Percentiles rank a stretch among this genome's conserved stretches.
Evolutionary conservation across 2,888 invertebrate genomes (phyloP).

Genomic region (Drosophila subsilvestris): DNA sequence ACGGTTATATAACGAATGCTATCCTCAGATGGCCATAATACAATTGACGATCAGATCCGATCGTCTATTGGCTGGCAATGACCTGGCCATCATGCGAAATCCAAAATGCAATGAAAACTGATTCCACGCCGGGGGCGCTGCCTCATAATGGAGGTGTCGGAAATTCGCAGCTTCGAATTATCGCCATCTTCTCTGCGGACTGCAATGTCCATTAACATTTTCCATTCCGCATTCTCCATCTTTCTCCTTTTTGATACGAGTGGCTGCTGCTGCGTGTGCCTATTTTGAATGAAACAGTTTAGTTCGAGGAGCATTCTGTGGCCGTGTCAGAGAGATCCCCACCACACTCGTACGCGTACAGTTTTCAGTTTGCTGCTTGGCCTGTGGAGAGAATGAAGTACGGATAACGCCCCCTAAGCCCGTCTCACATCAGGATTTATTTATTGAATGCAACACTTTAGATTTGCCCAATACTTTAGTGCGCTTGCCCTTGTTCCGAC

Average conservation of each 20-base stretch:
- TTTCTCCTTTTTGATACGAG: neutral
- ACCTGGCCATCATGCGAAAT: slow-evolving; percentile 40
- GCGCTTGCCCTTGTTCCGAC: neutral
- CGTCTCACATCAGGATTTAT: neutral
- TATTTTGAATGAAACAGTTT: slow-evolving; percentile 54
- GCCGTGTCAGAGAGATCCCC: neutral
- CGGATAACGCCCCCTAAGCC: neutral
- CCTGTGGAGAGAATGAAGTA: neutral
- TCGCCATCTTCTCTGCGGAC: neutral
- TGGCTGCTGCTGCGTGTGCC: neutral
- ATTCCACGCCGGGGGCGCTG: slow-evolving; percentile 15
- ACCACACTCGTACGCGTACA: neutral
- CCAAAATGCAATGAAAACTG: slow-evolving; percentile 41
- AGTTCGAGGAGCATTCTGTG: slow-evolving; percentile 2
- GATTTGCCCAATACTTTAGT: neutral
- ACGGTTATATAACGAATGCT: neutral
- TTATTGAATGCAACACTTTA: neutral
- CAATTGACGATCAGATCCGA: neutral
- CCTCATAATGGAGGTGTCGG: neutral
- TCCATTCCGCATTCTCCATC: neutral
- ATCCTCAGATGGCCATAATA: neutral
- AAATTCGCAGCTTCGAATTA: neutral
- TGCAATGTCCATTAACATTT: neutral
- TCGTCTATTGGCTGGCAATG: slow-evolving; percentile 12
- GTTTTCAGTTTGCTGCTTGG: slow-evolving; percentile 39